phyloP scores from a whole-genome alignment of 2,888 invertebrate species.

The Sympetrum striolatum region DNA sequence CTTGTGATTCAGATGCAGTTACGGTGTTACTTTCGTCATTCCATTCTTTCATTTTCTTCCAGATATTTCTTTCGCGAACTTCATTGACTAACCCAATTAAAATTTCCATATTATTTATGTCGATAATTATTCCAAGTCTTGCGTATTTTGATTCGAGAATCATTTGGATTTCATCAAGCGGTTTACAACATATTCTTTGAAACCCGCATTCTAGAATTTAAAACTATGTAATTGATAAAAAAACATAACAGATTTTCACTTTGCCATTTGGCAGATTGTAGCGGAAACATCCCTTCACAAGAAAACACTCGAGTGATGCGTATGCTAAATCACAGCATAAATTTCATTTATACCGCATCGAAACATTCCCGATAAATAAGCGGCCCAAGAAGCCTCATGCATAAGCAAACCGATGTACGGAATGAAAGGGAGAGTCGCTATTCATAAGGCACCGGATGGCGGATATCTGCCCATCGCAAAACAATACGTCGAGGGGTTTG shows the following conservation, averaged over 20 bases:
- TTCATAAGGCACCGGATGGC: neutral
- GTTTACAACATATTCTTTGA: too few species aligned
- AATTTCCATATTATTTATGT: too few species aligned
- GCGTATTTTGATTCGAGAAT: too few species aligned
- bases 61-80: too few species aligned
- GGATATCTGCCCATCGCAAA: constrained; percentile 17
- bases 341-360: neutral
- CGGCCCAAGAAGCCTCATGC: neutral
- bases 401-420: neutral
- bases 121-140: too few species aligned
- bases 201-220: too few species aligned
- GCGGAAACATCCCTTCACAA: neutral
- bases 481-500: neutral
- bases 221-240: neutral
- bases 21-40: too few species aligned
- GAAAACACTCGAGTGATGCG: neutral
- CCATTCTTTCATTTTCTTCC: too few species aligned
- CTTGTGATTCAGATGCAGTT: too few species aligned
- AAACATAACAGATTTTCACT: neutral
- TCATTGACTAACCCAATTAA: too few species aligned
- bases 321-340: neutral
- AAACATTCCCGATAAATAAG: neutral
- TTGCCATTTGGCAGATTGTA: neutral
- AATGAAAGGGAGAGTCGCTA: neutral
- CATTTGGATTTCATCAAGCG: too few species aligned